Base-by-base conservation (phyloP, 2,888 invertebrate species). In the Lycaena phlaeas region DNA sequence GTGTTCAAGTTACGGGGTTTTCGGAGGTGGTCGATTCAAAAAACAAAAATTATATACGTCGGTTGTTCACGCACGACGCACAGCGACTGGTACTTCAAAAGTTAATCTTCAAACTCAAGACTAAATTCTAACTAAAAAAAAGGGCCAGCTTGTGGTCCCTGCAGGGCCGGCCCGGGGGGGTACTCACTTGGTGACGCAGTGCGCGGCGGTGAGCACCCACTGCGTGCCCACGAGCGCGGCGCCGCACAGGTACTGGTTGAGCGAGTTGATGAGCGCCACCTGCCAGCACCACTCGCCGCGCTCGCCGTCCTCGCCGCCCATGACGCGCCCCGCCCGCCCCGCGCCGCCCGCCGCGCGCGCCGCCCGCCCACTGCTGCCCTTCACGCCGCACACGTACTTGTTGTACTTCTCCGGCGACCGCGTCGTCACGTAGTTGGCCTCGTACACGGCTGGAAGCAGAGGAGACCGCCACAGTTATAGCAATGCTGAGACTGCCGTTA, bases 201-300 rank as follows among this genome's bases (percentile, higher is more conserved):
- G 96, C 14, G 96, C 96, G 0, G 96, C 96, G 0, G 96, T 96
- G 28, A 96, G 86, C 40, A 95, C 95, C 96, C 96, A 96, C 68
- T 96, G 95, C 0, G 95, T 95, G 45, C 96, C 96, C 56, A 96
- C 95, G 9, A 96, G 87, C 2, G 96, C 96, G 11, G 95, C 96
- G 4, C 96, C 96, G 67, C 96, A 96, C 28, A 96, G 86, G 75
- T 96, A 96, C 75, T 96, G 96, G 81, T 96, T 96, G 43, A 95
- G 85, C 1, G 95, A 94, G 78, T 96, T 96, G 68, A 96, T 96
- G 51, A 96, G 87, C 1, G 96, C 96, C 50, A 94, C 94, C 79
- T 94, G 94, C 94, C 94, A 94, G 68, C 94, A 94, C 95, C 96
- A 96, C 85, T 96, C 96, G 31, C 94, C 95, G 43, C 95, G 92